These are phyloP conservation scores for Nibea albiflora DNA, from an alignment of 2,113 vertebrate genomes.

Conservation along the genomic window DNA sequence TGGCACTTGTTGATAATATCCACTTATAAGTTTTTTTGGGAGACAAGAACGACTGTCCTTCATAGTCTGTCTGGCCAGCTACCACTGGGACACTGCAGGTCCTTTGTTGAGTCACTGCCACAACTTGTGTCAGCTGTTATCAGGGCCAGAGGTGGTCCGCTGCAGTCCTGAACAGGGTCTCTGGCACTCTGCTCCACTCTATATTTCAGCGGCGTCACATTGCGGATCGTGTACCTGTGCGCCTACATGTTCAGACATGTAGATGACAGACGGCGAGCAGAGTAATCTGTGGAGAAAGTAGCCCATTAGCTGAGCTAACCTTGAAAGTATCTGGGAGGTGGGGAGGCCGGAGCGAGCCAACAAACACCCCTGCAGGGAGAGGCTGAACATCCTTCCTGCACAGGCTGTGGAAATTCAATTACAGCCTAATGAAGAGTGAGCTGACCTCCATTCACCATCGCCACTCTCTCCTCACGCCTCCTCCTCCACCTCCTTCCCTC, in stretches of 20 bases:
- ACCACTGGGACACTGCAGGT: background rate
- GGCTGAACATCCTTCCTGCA: conserved; percentile 58
- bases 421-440: conserved; percentile 75
- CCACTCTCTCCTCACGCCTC: background rate
- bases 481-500: background rate
- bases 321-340: conserved; percentile 62
- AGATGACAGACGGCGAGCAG: conserved; percentile 55
- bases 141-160: background rate
- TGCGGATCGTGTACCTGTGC: background rate
- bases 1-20: background rate
- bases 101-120: conserved; percentile 5
- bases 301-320: conserved; percentile 69
- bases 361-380: conserved; percentile 56
- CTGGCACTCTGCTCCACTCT: background rate
- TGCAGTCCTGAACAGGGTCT: background rate
- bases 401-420: conserved; percentile 74
- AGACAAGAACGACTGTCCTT: background rate
- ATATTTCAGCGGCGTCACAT: background rate
- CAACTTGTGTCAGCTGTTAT: background rate
- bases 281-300: conserved; percentile 38
- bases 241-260: conserved; percentile 31
- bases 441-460: conserved; percentile 55
- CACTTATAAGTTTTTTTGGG: background rate
- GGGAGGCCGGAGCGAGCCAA: conserved; percentile 49
- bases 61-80: background rate